Evolutionary conservation across 1,140 invertebrate species (phyloP), one percentile per base, ranked within the genome.

Genomic region (Aphelenchoides besseyi): DNA sequence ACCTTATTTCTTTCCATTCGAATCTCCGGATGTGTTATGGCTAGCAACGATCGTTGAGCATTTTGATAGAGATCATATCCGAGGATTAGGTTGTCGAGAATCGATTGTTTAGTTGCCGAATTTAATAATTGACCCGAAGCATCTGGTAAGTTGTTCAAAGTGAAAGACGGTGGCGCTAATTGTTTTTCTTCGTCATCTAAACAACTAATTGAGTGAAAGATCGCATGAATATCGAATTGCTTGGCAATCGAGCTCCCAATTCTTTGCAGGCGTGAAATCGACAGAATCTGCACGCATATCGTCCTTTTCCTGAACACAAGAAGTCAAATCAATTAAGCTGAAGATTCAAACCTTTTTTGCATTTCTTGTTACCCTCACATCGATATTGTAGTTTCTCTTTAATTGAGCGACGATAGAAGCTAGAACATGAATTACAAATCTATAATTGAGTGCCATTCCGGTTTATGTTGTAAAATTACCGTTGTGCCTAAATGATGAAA

Each of bases 401-500:
- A 33, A 28, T 29, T 28, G 26, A 5, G 5, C 55, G 5, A 8
- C 55, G 5, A 18, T 59, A 59, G 18, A 59, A 59, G 5, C 5
- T 8, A 29, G 5, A 8, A 33, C 55, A 59, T 23, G 55, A 5
- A 28, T 5, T 8, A 18, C 55, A 59, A 8, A 59, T 29, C 55
- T 59, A 18, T 8, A 59, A 59, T 12, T 28, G 5, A 18, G 55
- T 33, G 32, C 23, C 5, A 8, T 59, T 8, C 5, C 5, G 5
- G 12, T 5, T 8, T 8, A 59, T 59, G 26, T 16, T 5, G 5
- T 59, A 12, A 8, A 8, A 5, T 8, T 8, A 33, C 55, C 55
- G 52, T 67, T 30, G 32, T 18, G 3, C n/a, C 53, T 59, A 68
- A 23, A 28, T 69, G 59, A 70, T 69, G 57, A 32, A 69, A 68